Evolutionary conservation across 2,888 invertebrate species (phyloP), one percentile per base, ranked within the genome.

Genomic region (Atrina japonica): DNA sequence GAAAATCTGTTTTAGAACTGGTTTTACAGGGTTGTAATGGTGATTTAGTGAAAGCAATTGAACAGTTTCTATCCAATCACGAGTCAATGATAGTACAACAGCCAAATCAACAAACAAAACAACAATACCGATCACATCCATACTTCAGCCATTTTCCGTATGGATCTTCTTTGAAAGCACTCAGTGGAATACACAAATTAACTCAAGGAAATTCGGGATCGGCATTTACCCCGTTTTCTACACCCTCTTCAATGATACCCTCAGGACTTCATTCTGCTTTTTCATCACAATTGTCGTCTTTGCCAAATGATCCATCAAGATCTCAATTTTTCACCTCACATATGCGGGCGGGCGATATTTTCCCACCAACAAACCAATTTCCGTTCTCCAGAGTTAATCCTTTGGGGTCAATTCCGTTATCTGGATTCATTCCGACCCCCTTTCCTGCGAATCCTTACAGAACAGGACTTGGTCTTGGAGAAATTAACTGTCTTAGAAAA

Each of bases 11-110:
- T 0, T 91, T 98, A 60, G 97, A 98, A 88, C 91, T 97, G 79
- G 96, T 97, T n/a, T 92, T 98, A 52, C 95, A 96, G 78, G 94
- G 97, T 41, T 97, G 97, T 90, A 96, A 96, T 88, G 96, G 97
- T 79, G 97, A 98, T 88, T 91, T 98, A 56, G 93, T 97, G 16
- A 95, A 95, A 82, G 96, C 97, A 7, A 96, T 97, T 64, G 96
- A 97, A 88, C 96, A 96, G 86, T 96, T 96, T 86, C 89, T 92
- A 23, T 90, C 90, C 2, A 89, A 90, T 2, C 88, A 88, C 66
- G 90, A 90, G 74, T 88, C 87, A 0, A 76, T 88, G 18, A 73
- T 84, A 18, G 83, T 86, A 9, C 68, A 63, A n/a, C 72, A 75
- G 27, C 59, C 63, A 23, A 27, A 58, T 35, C 65, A 60, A 29